Conservation (phyloP, 2,113 vertebrate species). For the Colius striatus region DNA sequence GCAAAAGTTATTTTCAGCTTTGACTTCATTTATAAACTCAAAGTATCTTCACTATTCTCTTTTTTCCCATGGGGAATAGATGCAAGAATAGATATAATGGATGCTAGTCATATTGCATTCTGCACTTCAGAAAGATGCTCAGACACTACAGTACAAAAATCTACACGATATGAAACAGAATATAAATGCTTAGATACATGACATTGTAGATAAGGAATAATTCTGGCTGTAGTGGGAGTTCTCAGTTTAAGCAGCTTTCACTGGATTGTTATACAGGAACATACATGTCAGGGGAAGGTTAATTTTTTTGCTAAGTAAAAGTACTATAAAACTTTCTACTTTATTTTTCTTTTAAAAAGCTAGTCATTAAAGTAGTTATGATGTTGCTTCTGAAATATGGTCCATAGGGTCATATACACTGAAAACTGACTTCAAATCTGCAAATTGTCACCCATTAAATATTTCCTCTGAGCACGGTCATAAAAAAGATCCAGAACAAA, state of each 20-base stretch:
- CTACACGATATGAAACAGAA: neutral
- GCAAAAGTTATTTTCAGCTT: slow-evolving; percentile 37
- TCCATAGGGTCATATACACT: neutral
- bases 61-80: slow-evolving; percentile 1
- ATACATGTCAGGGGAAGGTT: neutral
- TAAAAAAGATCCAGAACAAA: slow-evolving; percentile 21
- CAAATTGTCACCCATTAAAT: neutral
- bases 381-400: neutral
- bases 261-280: neutral
- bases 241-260: neutral
- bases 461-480: neutral
- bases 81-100: neutral
- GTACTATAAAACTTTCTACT: neutral
- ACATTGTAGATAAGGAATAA: neutral
- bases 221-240: neutral
- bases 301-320: neutral
- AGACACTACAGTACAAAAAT: neutral
- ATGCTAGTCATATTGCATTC: neutral
- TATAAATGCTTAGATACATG: neutral
- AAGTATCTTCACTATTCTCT: neutral
- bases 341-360: neutral
- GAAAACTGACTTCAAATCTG: neutral
- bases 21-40: slow-evolving; percentile 2
- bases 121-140: neutral
- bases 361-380: neutral